Percentiles rank a stretch among this genome's conserved stretches.
Conservation (phyloP, 1,140 invertebrate genomes). For the Hycleus phaleratus region DNA sequence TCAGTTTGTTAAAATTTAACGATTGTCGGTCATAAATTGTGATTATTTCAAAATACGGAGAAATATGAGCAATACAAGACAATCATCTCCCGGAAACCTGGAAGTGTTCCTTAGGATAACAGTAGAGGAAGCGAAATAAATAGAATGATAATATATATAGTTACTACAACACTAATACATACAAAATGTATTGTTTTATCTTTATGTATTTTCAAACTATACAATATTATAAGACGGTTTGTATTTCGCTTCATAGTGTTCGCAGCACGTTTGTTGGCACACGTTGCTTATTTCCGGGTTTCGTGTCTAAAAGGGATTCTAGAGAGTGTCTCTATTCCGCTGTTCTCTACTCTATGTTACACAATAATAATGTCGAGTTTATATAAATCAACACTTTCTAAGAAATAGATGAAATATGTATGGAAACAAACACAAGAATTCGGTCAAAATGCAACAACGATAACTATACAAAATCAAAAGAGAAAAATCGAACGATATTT, state of each 20-base stretch:
- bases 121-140: constrained; percentile 27
- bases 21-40: too few species aligned
- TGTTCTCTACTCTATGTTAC: too few species aligned
- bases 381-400: neutral
- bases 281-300: constrained; percentile 36
- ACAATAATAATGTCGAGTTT: too few species aligned
- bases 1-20: too few species aligned
- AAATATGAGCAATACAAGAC: neutral
- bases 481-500: too few species aligned
- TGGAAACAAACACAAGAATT: too few species aligned
- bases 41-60: neutral
- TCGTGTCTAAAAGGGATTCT: constrained; percentile 23
- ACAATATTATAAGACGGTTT: constrained; percentile 1
- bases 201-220: constrained; percentile 32
- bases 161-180: too few species aligned
- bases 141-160: constrained; percentile 22
- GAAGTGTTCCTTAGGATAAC: too few species aligned
- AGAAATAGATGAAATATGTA: too few species aligned
- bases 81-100: constrained; percentile 5
- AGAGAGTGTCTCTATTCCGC: too few species aligned
- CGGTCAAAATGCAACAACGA: too few species aligned
- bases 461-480: too few species aligned
- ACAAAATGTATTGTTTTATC: constrained; percentile 24
- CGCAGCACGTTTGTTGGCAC: constrained; percentile 24
- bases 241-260: neutral